phyloP scores from a whole-genome alignment of 2,113 vertebrate genomes.

The Odontesthes bonariensis region DNA sequence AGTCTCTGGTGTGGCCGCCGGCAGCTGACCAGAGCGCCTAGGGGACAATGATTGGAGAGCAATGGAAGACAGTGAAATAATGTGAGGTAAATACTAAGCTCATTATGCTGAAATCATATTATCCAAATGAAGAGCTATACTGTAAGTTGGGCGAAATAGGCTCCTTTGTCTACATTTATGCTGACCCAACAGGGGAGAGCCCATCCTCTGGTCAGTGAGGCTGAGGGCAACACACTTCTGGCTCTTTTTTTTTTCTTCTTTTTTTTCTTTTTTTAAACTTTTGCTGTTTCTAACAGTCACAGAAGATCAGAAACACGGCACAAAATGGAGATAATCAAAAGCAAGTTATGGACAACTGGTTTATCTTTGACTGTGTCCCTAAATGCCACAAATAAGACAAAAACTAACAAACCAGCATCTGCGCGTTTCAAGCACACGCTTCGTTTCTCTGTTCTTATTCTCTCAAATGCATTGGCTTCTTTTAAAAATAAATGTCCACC shows the following conservation, averaged over 20 bases:
- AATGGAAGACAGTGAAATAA: constrained; percentile 68
- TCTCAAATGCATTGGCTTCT: constrained; percentile 9
- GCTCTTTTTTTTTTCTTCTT: constrained; percentile 3
- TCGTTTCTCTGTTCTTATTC: constrained; percentile 12
- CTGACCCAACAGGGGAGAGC: constrained; percentile 4
- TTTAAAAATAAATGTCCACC: constrained; percentile 78
- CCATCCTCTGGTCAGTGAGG: neutral
- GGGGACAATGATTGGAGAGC: constrained; percentile 70
- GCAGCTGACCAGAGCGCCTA: constrained; percentile 85
- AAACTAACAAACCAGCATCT: constrained; percentile 23
- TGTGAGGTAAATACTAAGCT: constrained; percentile 69
- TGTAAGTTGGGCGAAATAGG: constrained; percentile 33
- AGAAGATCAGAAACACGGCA: constrained; percentile 34
- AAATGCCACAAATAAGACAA: constrained; percentile 33
- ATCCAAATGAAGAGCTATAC: constrained; percentile 29
- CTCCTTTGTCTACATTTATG: constrained; percentile 28
- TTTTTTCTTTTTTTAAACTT: too few relatives aligned
- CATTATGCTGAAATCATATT: constrained; percentile 38
- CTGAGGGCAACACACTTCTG: constrained; percentile 19
- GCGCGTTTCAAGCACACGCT: constrained; percentile 40
- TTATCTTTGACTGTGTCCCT: constrained; percentile 26
- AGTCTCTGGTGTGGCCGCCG: constrained; percentile 86
- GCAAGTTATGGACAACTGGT: constrained; percentile 14
- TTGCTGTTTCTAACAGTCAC: constrained; percentile 24
- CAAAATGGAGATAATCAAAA: constrained; percentile 26